A percentile compares a stretch with the other conserved stretches of the same genome.
phyloP scores from a whole-genome alignment of 1,140 invertebrate genomes.

The Conus betulinus region DNA sequence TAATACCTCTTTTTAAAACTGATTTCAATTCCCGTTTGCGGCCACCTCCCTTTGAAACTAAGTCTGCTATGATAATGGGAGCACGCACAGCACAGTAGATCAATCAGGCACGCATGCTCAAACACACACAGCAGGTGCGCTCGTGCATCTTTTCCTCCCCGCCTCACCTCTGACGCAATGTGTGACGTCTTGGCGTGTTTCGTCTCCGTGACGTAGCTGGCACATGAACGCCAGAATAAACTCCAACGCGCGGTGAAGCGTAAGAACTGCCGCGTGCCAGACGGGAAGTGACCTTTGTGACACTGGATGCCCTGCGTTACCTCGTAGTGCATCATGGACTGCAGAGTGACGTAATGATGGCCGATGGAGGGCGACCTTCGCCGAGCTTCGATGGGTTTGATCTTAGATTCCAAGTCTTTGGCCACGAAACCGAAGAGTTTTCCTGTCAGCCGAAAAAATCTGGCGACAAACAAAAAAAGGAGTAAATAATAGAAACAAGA shows the following conservation, averaged over 20 bases:
- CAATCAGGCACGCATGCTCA: too few relatives aligned
- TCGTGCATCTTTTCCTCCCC: not conserved
- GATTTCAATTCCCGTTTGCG: too few relatives aligned
- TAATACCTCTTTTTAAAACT: too few relatives aligned
- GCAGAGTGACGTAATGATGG: conserved; percentile 86
- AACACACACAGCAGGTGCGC: too few relatives aligned
- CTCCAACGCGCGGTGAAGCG: conserved; percentile 94
- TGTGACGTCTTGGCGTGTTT: conserved; percentile 83
- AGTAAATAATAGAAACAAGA: too few relatives aligned
- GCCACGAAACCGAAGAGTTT: conserved; percentile 94
- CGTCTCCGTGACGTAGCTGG: conserved; percentile 82
- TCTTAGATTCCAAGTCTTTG: conserved; percentile 90
- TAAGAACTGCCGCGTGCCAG: conserved; percentile 89
- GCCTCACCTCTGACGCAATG: conserved; percentile 83
- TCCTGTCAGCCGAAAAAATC: conserved; percentile 93
- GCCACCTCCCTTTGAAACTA: too few relatives aligned
- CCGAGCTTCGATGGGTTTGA: conserved; percentile 85
- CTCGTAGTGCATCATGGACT: conserved; percentile 92
- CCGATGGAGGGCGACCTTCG: conserved; percentile 77
- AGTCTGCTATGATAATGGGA: too few relatives aligned
- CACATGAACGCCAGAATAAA: conserved; percentile 92
- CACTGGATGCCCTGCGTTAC: conserved; percentile 82
- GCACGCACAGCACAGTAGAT: too few relatives aligned
- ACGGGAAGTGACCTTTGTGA: conserved; percentile 81
- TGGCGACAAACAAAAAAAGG: conserved; percentile 72